Evolutionary conservation across 2,888 invertebrate species (phyloP).

Genomic region (Conus canariensis): DNA sequence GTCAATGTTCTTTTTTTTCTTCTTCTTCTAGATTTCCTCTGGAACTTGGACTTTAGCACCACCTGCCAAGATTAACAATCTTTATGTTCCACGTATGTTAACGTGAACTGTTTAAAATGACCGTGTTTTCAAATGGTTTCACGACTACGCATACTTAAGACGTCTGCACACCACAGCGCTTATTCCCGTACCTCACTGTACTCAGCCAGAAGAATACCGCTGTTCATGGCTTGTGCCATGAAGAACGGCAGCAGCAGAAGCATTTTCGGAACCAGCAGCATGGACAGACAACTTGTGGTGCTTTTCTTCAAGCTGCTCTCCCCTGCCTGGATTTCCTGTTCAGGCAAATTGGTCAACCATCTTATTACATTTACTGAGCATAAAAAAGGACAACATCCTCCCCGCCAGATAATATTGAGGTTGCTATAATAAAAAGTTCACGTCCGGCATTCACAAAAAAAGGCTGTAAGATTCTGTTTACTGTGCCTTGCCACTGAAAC

Average conservation of each 20-base stretch:
- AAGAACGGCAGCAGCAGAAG: conserved; percentile 72
- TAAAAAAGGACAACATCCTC: neutral
- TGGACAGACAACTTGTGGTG: conserved; percentile 57
- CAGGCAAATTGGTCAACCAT: neutral
- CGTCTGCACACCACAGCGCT: neutral
- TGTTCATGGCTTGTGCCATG: conserved; percentile 71
- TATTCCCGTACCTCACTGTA: conserved; percentile 70
- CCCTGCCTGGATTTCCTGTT: conserved; percentile 34
- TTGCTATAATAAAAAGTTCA: too few species aligned
- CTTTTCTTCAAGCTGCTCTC: conserved; percentile 50
- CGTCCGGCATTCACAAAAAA: too few species aligned
- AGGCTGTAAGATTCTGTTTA: too few species aligned
- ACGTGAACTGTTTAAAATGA: too few species aligned
- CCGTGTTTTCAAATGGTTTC: too few species aligned
- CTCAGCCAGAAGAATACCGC: conserved; percentile 70
- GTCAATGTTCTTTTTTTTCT: too few species aligned
- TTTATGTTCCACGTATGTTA: too few species aligned
- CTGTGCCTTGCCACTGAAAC: too few species aligned
- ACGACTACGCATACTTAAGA: neutral
- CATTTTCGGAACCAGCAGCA: conserved; percentile 58
- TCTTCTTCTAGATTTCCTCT: too few species aligned
- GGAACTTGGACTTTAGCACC: too few species aligned
- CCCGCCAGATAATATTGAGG: neutral
- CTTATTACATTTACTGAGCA: neutral
- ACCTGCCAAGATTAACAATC: too few species aligned